These are phyloP conservation scores for Sebastes fasciatus DNA, from an alignment of 2,113 vertebrate genomes.

Conservation along the genomic window DNA sequence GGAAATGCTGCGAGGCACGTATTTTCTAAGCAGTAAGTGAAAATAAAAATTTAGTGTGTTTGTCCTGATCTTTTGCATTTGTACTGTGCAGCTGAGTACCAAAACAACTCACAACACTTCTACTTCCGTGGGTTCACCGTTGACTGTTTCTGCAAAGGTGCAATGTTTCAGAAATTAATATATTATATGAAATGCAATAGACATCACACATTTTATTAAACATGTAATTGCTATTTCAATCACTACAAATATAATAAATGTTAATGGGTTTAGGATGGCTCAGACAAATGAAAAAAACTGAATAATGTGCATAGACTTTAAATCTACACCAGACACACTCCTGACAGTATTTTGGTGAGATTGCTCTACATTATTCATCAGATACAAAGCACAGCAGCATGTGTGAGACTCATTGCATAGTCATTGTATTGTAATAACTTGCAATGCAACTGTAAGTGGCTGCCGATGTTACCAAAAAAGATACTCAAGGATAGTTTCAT, in stretches of 20 bases:
- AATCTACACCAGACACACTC: neutral
- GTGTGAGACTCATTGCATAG: neutral
- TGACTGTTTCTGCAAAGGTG: conserved; percentile 7
- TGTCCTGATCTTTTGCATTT: conserved; percentile 22
- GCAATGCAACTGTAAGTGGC: neutral
- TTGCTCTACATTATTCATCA: conserved; percentile 18
- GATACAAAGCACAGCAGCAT: neutral
- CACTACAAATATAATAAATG: conserved; percentile 1
- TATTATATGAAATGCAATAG: neutral
- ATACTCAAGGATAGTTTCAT: neutral
- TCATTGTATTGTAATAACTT: neutral
- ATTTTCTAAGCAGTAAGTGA: conserved; percentile 57
- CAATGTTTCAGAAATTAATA: neutral
- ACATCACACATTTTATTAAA: conserved; percentile 10
- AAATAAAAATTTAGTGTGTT: conserved; percentile 48
- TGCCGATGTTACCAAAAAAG: neutral
- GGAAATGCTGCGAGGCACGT: conserved; percentile 52
- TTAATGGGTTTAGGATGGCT: neutral
- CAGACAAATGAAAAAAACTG: neutral
- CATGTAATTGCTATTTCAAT: neutral
- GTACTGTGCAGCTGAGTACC: neutral
- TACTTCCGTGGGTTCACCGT: neutral
- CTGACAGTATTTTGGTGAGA: neutral
- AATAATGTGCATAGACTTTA: neutral
- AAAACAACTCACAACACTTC: neutral